Base-by-base conservation (phyloP, 2,797 vertebrate species). In the Poecile montanus region DNA sequence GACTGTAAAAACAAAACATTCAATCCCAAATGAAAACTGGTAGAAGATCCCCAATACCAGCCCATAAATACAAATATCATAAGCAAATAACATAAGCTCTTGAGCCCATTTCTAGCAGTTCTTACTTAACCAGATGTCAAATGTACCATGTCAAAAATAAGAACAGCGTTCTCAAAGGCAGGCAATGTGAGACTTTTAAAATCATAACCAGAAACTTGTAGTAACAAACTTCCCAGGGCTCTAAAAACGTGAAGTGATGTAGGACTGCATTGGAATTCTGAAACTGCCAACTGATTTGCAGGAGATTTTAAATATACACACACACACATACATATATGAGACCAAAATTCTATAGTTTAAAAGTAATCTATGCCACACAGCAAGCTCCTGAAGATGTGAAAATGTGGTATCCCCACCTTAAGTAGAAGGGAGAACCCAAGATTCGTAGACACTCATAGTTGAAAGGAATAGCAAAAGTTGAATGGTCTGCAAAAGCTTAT, bases 241-340 rank as follows among this genome's bases (percentile, higher is more conserved):
- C 51, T 89, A 70, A 94, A 92, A 89, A 42, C n/a, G 9, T 2
- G 4, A 80, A 91, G 21, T 34, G 23, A 79, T 57, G 30, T 40
- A 62, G 45, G 40, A 91, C 54, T 53, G 73, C 73, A 91, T 2
- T 21, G 26, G 50, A 57, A 86, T 87, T 71, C 56, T 84, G 76
- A 73, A 91, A 88, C 3, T 56, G 20, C 36, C 68, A 63, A 38
- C 29, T n/a, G 32, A 68, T 84, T 72, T 65, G 47, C 73, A 67
- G 22, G 30, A 67, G 26, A 54, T 77, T 72, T 79, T 74, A 75
- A 23, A 54, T 7, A 30, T 1, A 60, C 6, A 50, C 1, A 23
- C 2, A 48, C 1, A 50, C 1, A 27, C 3, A 44, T 1, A 65
- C 0, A 48, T 1, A 42, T 11, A 36, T 10, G 19, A 6, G 20